These are phyloP conservation scores for Leptocoma aspasia DNA, from an alignment of 2,113 vertebrate genomes.

Conservation along the genomic window DNA sequence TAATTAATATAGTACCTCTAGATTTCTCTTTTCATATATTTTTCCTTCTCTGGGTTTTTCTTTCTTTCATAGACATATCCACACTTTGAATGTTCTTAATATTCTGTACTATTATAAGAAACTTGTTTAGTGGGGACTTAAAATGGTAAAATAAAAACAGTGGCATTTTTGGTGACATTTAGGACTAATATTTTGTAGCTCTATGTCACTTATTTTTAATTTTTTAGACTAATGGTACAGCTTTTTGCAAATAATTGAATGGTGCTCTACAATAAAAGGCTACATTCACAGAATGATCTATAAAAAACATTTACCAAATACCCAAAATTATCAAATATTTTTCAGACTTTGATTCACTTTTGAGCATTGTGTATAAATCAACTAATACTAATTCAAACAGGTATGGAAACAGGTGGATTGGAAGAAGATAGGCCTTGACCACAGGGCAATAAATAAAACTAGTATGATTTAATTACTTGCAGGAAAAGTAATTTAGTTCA, in stretches of 20 bases:
- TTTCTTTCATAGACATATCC: background rate
- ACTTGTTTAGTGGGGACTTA: background rate
- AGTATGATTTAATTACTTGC: background rate
- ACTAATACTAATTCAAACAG: background rate
- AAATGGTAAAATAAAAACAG: background rate
- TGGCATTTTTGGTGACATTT: background rate
- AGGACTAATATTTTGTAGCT: background rate
- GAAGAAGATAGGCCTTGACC: background rate
- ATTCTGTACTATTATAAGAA: background rate
- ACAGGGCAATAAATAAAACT: background rate
- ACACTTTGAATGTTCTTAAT: background rate
- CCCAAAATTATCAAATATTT: background rate
- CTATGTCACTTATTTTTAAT: background rate
- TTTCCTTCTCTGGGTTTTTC: background rate
- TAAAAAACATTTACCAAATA: background rate
- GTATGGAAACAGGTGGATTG: background rate
- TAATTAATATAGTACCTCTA: background rate
- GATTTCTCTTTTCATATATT: background rate
- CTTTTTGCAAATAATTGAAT: background rate
- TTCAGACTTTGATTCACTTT: background rate
- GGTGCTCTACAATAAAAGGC: background rate
- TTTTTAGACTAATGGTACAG: background rate
- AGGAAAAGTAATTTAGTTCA: background rate
- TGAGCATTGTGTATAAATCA: background rate
- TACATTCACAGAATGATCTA: background rate